These are phyloP conservation scores for Amazona vittata DNA, from an alignment of 2,113 vertebrate genomes.

Conservation along the genomic window DNA sequence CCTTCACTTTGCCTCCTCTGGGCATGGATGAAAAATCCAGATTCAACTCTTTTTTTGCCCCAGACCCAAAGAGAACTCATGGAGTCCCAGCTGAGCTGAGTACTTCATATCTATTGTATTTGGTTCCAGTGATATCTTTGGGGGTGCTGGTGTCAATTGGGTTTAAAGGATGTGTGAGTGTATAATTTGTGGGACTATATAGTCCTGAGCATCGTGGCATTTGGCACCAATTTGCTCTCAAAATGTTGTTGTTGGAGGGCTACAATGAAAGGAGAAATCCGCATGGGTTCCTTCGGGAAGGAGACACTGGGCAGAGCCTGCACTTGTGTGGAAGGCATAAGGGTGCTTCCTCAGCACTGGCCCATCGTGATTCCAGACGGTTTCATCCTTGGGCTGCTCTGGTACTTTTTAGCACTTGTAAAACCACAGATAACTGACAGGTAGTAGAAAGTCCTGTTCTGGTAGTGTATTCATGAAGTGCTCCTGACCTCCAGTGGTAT, in stretches of 20 bases:
- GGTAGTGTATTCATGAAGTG: background rate
- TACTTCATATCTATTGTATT: background rate
- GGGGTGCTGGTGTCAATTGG: background rate
- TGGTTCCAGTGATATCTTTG: background rate
- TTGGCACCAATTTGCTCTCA: background rate
- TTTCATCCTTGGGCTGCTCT: background rate
- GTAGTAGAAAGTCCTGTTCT: background rate
- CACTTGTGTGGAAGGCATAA: background rate
- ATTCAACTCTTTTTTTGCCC: background rate
- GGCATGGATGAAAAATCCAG: background rate
- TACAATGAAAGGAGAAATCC: background rate
- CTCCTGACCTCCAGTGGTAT: slow-evolving; percentile 57
- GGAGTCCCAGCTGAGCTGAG: background rate
- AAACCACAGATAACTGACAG: background rate
- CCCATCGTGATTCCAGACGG: rapidly evolving
- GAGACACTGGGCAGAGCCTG: background rate
- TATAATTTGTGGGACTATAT: background rate
- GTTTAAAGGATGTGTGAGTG: background rate
- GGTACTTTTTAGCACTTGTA: background rate
- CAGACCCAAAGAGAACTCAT: rapidly evolving
- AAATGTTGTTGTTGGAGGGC: background rate
- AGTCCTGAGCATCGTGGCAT: background rate
- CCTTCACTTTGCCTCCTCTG: background rate
- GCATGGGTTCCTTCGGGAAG: background rate
- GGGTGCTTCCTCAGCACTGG: background rate